Conservation (phyloP, 2,797 vertebrate genomes). For the Alectoris magna region DNA sequence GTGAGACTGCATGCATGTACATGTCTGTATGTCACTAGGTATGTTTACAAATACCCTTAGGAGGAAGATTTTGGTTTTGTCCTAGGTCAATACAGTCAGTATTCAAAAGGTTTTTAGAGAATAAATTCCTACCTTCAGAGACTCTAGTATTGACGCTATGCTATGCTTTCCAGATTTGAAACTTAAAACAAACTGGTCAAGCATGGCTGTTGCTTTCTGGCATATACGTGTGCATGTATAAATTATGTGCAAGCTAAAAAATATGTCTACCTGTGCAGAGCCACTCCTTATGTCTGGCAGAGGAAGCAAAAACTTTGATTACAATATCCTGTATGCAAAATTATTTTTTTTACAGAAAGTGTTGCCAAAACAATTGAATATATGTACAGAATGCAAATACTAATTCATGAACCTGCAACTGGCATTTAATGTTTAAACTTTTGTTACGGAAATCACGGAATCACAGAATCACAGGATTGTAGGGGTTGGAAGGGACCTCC, state of each 20-base stretch:
- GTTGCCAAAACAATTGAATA: neutral
- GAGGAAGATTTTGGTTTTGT: constrained; percentile 25
- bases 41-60: neutral
- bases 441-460: constrained; percentile 23
- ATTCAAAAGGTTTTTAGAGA: neutral
- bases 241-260: neutral
- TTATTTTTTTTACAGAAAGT: neutral
- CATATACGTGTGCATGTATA: neutral
- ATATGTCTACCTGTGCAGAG: neutral
- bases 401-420: neutral
- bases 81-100: neutral
- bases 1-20: neutral
- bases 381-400: neutral
- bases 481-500: too few relatives aligned
- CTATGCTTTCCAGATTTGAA: constrained; percentile 34
- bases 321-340: neutral
- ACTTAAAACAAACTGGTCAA: neutral
- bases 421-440: neutral
- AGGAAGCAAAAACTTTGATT: constrained; percentile 16
- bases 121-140: constrained; percentile 28
- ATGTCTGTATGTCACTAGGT: neutral
- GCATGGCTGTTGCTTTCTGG: neutral
- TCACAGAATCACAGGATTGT: too few relatives aligned
- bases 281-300: neutral
- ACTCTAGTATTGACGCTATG: constrained; percentile 22